Evolutionary conservation across 1,140 invertebrate species (phyloP).

Genomic region (Lepeophtheirus salmonis): DNA sequence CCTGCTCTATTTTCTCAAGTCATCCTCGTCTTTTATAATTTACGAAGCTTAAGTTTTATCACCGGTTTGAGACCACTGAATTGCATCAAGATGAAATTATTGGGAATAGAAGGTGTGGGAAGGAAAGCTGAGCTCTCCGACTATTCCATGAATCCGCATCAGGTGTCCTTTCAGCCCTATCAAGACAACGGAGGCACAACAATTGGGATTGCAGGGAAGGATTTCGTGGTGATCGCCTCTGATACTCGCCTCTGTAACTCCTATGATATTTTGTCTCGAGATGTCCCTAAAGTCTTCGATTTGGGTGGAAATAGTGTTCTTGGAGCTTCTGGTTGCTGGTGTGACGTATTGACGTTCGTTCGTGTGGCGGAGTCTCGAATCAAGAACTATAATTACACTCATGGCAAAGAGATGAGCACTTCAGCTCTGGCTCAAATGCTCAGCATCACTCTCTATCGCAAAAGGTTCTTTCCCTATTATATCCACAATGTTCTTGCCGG

Average conservation of each 20-base stretch:
- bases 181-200: constrained; percentile 37
- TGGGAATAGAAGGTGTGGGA: too few relatives aligned
- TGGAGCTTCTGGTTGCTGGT: constrained; percentile 84
- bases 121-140: too few relatives aligned
- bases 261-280: constrained; percentile 65
- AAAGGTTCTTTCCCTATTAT: neutral
- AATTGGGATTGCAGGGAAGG: constrained; percentile 81
- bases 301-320: constrained; percentile 63
- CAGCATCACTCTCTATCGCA: too few relatives aligned
- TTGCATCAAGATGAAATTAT: too few relatives aligned
- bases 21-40: too few relatives aligned
- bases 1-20: too few relatives aligned
- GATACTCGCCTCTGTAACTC: constrained; percentile 76
- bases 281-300: constrained; percentile 62
- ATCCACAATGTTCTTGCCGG: neutral
- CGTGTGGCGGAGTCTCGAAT: too few relatives aligned
- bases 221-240: constrained; percentile 67
- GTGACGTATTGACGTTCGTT: constrained; percentile 84
- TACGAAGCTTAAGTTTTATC: too few relatives aligned
- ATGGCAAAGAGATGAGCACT: too few relatives aligned
- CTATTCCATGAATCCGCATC: neutral
- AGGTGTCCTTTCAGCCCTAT: constrained; percentile 16
- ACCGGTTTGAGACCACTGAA: too few relatives aligned
- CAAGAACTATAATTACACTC: too few relatives aligned
- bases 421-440: too few relatives aligned